Evolutionary conservation across 2,888 invertebrate genomes (phyloP), one percentile per base, ranked within the genome.

Genomic region (Netelia melanura): DNA sequence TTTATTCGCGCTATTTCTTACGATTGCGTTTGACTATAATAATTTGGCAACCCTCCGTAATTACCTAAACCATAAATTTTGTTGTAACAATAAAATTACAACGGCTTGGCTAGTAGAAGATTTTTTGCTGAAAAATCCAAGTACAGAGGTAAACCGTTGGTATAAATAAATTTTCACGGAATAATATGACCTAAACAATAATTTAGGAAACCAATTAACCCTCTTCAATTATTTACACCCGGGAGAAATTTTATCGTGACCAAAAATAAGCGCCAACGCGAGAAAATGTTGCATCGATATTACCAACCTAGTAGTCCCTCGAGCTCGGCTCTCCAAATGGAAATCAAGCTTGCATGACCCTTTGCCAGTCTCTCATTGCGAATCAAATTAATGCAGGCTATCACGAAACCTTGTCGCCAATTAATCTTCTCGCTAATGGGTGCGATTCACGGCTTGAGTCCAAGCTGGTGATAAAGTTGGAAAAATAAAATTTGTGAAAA

Each of bases 11-110:
- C 21, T 21, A 21, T 21, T 21, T 21, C 21, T 21, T 21, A 21
- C 21, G 21, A 21, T 21, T 21, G 21, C 21, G 21, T 21, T 21
- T 21, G 21, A 21, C 21, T 21, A 21, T 21, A 21, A 21, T 21
- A 21, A 21, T 21, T 21, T 21, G 21, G 21, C 21, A 21, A 21
- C 21, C 21, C 21, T 21, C 21, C 1, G 21, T 43, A 11, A 67
- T 11, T n/a, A n/a, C n/a, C 3, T 14, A 17, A 8, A n/a, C 30
- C 1, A 38, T 23, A 23, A 72, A 54, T 62, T 72, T 72, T 43
- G 52, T 78, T 38, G 61, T 58, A 72, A 52, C 67, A 67, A 64
- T 81, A 44, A 9, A 52, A 48, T 58, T 54, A 14, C 54, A 25
- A 52, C 17, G 44, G 14, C 52, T 23, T 6, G 5, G 3, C 38